Base-by-base conservation (phyloP, 1,140 invertebrate genomes). In the Stegodyphus mimosarum region DNA sequence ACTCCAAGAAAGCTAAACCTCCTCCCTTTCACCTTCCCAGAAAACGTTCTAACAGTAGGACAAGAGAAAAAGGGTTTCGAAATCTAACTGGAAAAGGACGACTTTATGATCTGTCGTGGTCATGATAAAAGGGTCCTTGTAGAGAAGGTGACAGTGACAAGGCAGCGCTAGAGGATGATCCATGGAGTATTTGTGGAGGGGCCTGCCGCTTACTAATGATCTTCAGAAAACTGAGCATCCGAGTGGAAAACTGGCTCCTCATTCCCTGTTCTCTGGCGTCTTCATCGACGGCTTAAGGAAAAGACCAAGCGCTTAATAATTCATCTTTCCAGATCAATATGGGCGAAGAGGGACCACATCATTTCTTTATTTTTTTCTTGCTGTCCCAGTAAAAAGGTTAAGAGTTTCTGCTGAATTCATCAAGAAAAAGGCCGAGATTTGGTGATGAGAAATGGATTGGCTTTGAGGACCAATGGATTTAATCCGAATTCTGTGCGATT, bases 131-230 rank as follows among this genome's bases (percentile, higher is more conserved):
- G 60, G 60, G 64, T 7, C 48, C 60, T 76, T 60, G 2, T 60
- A 60, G n/a, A 48, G 66, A 55, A 78, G 48, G 66, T 78, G 66
- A 78, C 64, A 78, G 76, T 78, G 76, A 78, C 76, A 69, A 53
- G 50, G 55, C 55, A 63, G 48, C 33, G 33, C 33, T 33, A 33
- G 33, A 33, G 33, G 33, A 72, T 81, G 78, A 81, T 81, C 69
- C 78, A 81, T 81, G 33, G 70, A 48, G 77, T 79, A 79, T 79
- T 79, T 79, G 67, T 70, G 77, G 66, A 69, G 18, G 77, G 53
- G 51, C 11, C 50, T 79, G 64, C 78, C 63, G 78, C 78, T 71
- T 81, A 81, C 78, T 81, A 81, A 81, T 81, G 78, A 81, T 72
- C 53, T 64, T 51, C 48, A 51, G 33, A 72, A 70, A 49, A 49